These are phyloP conservation scores for Dryocosmus kuriphilus DNA, from an alignment of 2,888 invertebrate genomes.

Conservation along the genomic window DNA sequence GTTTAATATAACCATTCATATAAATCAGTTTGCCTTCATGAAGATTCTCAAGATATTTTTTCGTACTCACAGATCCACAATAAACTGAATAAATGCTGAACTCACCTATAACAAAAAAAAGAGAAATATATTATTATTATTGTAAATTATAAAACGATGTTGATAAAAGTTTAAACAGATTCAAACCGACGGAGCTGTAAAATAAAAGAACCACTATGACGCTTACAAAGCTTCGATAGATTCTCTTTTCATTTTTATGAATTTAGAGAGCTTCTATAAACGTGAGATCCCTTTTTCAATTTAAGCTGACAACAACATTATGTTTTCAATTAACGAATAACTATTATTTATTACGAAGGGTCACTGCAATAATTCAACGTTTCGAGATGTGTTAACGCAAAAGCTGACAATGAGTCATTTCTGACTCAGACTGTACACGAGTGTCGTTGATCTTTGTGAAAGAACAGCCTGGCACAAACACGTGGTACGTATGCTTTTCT, in stretches of 20 bases:
- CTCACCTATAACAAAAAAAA: not conserved
- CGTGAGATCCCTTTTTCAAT: too few species aligned
- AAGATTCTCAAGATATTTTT: not conserved
- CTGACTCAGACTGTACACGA: conserved; percentile 22
- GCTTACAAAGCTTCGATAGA: too few species aligned
- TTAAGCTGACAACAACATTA: too few species aligned
- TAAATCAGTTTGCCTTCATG: not conserved
- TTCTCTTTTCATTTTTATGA: too few species aligned
- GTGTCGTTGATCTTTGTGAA: conserved; percentile 42
- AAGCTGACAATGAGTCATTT: not conserved
- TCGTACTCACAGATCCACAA: not conserved
- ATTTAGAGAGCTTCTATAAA: too few species aligned
- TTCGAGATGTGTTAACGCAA: not conserved
- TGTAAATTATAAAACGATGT: not conserved
- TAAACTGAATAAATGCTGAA: not conserved
- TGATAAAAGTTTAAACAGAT: too few species aligned
- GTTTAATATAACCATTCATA: not conserved
- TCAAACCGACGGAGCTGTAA: too few species aligned
- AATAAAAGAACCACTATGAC: too few species aligned
- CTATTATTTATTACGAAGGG: not conserved
- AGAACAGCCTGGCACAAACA: conserved; percentile 32
- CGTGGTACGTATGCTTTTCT: conserved; percentile 7
- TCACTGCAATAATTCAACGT: not conserved
- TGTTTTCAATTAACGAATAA: not conserved
- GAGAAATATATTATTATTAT: not conserved